These are phyloP conservation scores for Drosophila lacteicornis DNA, from an alignment of 1,140 invertebrate genomes.

Conservation along the genomic window DNA sequence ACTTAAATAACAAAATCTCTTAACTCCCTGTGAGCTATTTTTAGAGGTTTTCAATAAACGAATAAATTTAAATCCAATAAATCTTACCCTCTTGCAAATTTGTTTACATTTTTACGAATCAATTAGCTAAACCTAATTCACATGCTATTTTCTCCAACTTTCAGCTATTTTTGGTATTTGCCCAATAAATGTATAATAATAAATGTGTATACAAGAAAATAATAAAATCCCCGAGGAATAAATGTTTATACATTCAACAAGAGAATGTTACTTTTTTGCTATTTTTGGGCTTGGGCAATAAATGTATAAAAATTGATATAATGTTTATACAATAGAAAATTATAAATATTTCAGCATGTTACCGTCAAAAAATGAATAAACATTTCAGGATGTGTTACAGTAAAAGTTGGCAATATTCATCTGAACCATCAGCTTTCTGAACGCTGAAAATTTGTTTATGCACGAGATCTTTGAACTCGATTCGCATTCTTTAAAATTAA, in stretches of 20 bases:
- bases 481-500: conserved; percentile 37
- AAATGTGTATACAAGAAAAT: conserved; percentile 25
- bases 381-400: conserved; percentile 8
- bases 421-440: neutral
- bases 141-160: conserved; percentile 3
- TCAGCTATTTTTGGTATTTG: conserved; percentile 1
- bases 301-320: conserved; percentile 18
- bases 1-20: neutral
- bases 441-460: conserved; percentile 40
- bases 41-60: neutral
- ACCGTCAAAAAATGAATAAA: conserved; percentile 13
- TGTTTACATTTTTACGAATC: neutral
- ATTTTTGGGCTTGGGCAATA: conserved; percentile 23
- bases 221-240: conserved; percentile 10
- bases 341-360: conserved; percentile 13
- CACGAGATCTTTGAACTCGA: conserved; percentile 40
- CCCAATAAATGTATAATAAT: conserved; percentile 22
- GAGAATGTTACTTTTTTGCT: conserved; percentile 9
- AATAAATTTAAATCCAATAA: neutral
- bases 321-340: conserved; percentile 13
- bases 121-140: neutral
- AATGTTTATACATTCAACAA: conserved; percentile 12
- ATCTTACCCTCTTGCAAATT: neutral
- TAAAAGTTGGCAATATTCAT: neutral
- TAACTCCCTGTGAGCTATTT: neutral